Evolutionary conservation across 2,113 vertebrate species (phyloP).

Genomic region (Entosphenus tridentatus): DNA sequence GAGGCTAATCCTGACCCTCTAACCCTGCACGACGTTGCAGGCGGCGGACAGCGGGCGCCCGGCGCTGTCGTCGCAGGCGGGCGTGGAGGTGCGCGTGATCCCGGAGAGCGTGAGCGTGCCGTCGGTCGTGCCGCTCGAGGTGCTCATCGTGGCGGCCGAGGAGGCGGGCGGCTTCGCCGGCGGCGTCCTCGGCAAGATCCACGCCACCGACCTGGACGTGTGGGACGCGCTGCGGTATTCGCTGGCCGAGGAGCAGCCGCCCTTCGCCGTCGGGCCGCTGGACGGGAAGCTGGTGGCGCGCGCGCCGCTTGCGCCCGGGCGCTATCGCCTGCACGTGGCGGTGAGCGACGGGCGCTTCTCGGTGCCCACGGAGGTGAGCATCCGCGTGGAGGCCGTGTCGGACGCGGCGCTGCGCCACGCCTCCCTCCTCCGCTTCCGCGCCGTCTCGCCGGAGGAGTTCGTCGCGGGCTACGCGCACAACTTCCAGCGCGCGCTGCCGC

Average conservation of each 20-base stretch:
- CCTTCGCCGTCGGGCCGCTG: conserved; percentile 67
- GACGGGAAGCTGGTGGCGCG: conserved; percentile 83
- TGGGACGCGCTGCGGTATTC: conserved; percentile 66
- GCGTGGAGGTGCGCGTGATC: conserved; percentile 53
- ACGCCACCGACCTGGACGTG: conserved; percentile 75
- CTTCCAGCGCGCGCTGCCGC: conserved; percentile 40
- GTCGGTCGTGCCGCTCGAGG: conserved; percentile 52
- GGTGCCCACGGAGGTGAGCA: conserved; percentile 50
- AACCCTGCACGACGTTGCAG: conserved; percentile 18
- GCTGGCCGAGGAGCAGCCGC: conserved; percentile 58
- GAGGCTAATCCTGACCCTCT: no score
- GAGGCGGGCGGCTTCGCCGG: conserved; percentile 76
- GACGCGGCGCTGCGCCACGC: conserved; percentile 61
- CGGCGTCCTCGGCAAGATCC: conserved; percentile 82
- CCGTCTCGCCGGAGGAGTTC: conserved; percentile 59
- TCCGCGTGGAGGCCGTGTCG: conserved; percentile 56
- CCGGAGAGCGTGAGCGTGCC: conserved; percentile 84
- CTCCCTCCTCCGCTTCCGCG: conserved; percentile 74
- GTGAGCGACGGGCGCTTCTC: conserved; percentile 80
- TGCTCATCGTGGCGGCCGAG: conserved; percentile 87
- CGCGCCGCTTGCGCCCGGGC: conserved; percentile 59
- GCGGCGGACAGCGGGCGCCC: conserved; percentile 68
- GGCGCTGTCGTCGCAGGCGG: conserved; percentile 38
- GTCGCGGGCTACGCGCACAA: conserved; percentile 53
- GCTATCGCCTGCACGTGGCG: conserved; percentile 57